phyloP scores from a whole-genome alignment of 2,797 vertebrate genomes.

The Phrynocephalus guinanensis region DNA sequence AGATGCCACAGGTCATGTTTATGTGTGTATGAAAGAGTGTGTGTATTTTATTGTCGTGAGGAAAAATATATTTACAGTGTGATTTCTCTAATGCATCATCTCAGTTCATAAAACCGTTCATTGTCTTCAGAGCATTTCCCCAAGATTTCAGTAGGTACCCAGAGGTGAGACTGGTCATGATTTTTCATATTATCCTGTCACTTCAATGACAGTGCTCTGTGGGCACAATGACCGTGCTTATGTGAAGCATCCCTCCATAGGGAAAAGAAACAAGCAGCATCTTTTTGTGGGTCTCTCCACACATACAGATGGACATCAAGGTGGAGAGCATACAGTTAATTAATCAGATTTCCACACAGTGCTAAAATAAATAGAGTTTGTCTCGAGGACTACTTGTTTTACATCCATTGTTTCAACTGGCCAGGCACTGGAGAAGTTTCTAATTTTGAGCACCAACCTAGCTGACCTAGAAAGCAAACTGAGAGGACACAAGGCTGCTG shows the following conservation, averaged over 20 bases:
- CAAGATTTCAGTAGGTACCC: neutral
- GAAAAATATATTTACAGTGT: neutral
- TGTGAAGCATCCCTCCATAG: neutral
- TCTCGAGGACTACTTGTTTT: neutral
- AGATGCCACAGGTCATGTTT: neutral
- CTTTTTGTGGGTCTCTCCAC: neutral
- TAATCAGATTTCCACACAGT: neutral
- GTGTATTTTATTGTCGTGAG: neutral
- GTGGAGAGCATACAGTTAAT: neutral
- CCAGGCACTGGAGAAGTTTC: neutral
- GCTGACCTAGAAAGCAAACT: neutral
- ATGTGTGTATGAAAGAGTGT: neutral
- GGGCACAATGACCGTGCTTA: neutral
- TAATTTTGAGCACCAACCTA: neutral
- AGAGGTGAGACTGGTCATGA: neutral
- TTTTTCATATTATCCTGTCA: neutral
- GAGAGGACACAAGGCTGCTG: neutral
- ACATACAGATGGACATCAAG: neutral
- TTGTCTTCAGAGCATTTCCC: neutral
- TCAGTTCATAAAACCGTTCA: neutral
- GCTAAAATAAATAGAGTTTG: neutral
- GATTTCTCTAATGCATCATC: neutral
- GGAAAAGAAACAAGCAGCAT: neutral
- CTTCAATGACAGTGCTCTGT: neutral
- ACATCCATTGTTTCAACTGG: neutral